Evolutionary conservation across 2,888 invertebrate genomes (phyloP), one percentile per base, ranked within the genome.

Genomic region (Myathropa florea): DNA sequence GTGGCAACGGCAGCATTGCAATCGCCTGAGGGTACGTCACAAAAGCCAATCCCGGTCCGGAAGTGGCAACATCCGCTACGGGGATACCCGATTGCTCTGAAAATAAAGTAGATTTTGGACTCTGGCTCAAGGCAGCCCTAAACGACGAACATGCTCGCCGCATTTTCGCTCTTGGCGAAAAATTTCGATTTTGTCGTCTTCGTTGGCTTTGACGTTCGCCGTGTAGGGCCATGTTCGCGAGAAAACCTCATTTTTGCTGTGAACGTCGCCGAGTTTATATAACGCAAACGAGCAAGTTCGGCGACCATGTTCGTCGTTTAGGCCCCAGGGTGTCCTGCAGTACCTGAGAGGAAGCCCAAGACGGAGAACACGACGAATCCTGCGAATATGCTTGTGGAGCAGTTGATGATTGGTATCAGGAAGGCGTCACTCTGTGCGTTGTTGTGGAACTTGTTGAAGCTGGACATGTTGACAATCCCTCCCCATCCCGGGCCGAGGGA

Each of bases 401-500:
- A 95, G 92, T 96, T 96, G 18, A 96, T 92, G 64, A 96, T 91
- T 0, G 96, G 95, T 77, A 96, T 95, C 84, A 95, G 91, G 88
- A 96, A 93, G 3, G 96, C 95, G 88, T 96, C 96, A 10, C 89
- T 88, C 83, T 89, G 91, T 0, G 95, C 96, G 89, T 95, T 95
- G 90, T 96, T 97, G 85, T 95, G 94, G 90, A 96, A 96, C 87
- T 94, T 93, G 92, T 97, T 97, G 91, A 96, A 97, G 91, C 97
- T 97, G 36, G 97, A 96, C 96, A 97, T 96, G 91, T 96, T 96
- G 73, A 97, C 94, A 73, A 97, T 95, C 7, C 97, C 96, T 57
- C 97, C 97, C 96, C 97, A 97, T 6, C 97, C 97, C 0, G 97
- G 96, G 1, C 98, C 98, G 21, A 98, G 94, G 0, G 98, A 97